phyloP scores from a whole-genome alignment of 2,888 invertebrate species.

The Cremastinae sp. region DNA sequence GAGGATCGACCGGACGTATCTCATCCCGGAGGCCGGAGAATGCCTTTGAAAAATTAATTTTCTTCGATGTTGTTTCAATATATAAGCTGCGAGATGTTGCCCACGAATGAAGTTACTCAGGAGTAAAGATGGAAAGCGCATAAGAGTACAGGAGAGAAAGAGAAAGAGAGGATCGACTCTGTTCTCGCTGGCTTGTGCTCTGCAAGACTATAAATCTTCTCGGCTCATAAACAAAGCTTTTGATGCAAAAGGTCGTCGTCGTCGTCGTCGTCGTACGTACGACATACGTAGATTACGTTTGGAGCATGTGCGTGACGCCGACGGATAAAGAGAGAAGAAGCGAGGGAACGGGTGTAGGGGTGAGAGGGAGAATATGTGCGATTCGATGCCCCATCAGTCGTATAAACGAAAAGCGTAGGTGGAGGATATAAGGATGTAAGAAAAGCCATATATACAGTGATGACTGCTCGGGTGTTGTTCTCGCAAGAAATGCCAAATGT shows the following conservation, averaged over 20 bases:
- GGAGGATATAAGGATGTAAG: slow-evolving; percentile 52
- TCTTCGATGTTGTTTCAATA: slow-evolving; percentile 61
- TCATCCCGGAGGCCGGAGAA: slow-evolving; percentile 55
- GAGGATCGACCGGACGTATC: slow-evolving; percentile 63
- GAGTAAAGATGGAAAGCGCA: not conserved
- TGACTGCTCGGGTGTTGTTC: slow-evolving; percentile 29
- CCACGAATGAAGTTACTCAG: slow-evolving; percentile 46
- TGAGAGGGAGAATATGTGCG: slow-evolving; percentile 54
- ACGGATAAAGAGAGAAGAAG: slow-evolving; percentile 55
- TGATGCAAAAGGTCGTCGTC: slow-evolving; percentile 75
- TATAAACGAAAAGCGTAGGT: slow-evolving; percentile 52
- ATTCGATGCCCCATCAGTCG: slow-evolving; percentile 53
- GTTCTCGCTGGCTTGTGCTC: slow-evolving; percentile 56
- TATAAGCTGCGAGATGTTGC: slow-evolving; percentile 33
- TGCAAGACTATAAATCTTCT: slow-evolving; percentile 74
- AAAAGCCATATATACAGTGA: slow-evolving; percentile 27
- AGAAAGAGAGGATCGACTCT: slow-evolving; percentile 3
- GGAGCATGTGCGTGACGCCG: slow-evolving; percentile 78
- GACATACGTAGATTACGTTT: slow-evolving; percentile 57
- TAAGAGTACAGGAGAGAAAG: not conserved
- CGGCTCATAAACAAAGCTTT: slow-evolving; percentile 78
- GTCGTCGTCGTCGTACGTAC: slow-evolving; percentile 65
- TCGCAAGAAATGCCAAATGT: slow-evolving; percentile 58
- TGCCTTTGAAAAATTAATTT: slow-evolving; percentile 67
- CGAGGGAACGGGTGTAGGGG: slow-evolving; percentile 40